Evolutionary conservation across 2,797 vertebrate genomes (phyloP), one percentile per base, ranked within the genome.

Genomic region (Centroberyx gerrardi): DNA sequence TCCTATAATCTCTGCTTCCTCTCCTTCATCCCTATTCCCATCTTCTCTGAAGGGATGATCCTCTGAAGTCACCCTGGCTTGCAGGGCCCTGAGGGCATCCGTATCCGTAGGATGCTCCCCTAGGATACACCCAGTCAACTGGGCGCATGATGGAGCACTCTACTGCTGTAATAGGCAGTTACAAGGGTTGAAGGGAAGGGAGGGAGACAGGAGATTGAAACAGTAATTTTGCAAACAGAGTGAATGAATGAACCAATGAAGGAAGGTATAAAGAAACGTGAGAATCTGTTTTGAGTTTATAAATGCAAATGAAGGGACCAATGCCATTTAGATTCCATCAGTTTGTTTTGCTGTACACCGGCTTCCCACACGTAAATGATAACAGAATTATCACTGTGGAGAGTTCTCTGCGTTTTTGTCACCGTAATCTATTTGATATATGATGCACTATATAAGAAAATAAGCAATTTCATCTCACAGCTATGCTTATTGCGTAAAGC

Each of bases 351-450:
- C 53, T 49, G 4, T 63, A 51, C 5, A 2, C 68, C 13, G 31
- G n/a, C 71, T 77, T 61, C 31, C 66, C 74, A 56, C 55, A 31
- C 2, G 5, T 40, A 78, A 77, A 82, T 70, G 72, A 68, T 62
- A 68, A 54, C 31, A 62, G 76, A 62, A 72, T 68, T 78, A 68
- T 22, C 62, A 62, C 27, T 4, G 14, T 0, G 0, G 28, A 72
- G 54, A 77, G 62, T 60, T 64, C 53, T 54, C 56, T 59, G 65
- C 53, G 31, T 68, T 76, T 78, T 68, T 68, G 54, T 78, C 72
- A 76, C 29, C 9, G 1, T 85, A 51, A 86, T 88, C 74, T 79
- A 76, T 87, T 78, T 90, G 67, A 88, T 80, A 40, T 65, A 86
- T 79, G 69, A 76, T 0, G 2, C 31, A 33, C 33, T 65, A 62